Evolutionary conservation across 1,140 invertebrate species (phyloP), one percentile per base, ranked within the genome.

Genomic region (Drosophila pandora): DNA sequence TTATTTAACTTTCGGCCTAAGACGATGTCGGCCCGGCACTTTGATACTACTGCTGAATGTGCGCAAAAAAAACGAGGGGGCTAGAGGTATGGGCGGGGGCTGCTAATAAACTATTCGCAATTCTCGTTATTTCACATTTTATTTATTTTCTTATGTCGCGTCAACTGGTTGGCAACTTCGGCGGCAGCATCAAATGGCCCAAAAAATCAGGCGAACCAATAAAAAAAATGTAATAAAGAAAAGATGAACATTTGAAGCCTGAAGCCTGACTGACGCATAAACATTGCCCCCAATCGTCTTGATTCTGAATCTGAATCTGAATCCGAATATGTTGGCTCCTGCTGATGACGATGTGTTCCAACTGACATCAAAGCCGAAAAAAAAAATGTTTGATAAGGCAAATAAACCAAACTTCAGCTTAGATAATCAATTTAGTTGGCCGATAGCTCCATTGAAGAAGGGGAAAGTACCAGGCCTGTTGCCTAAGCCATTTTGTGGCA

Each of bases 121-220:
- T 73, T 74, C 52, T 45, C 54, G 37, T 37, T 48, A 63, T 57
- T 63, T 61, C 39, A 37, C 30, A 50, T 43, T 60, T 54, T 85
- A 87, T 87, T 87, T 87, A 88, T 87, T 87, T 87, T 57, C 82
- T 82, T 88, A 82, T 87, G 83, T 88, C 78, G 82, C 68, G 64
- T 70, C 80, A 76, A 84, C 80, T 79, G 76, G 62, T 76, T 84
- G 80, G 56, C 76, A 84, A 84, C 80, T 84, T 76, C 76, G 50
- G 53, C 82, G 82, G 82, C 82, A 82, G 82, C 82, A 75, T 87
- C 82, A 87, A 87, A 87, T 85, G 65, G 64, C 74, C 74, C 43
- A 74, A 85, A 84, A 80, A 62, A 58, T 34, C 37, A 43, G 43
- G 13, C 30, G 48, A 17, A 62, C 41, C 39, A 43, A 25, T 12